Evolutionary conservation across 2,888 invertebrate genomes (phyloP).

Genomic region (Gryllus longicercus): DNA sequence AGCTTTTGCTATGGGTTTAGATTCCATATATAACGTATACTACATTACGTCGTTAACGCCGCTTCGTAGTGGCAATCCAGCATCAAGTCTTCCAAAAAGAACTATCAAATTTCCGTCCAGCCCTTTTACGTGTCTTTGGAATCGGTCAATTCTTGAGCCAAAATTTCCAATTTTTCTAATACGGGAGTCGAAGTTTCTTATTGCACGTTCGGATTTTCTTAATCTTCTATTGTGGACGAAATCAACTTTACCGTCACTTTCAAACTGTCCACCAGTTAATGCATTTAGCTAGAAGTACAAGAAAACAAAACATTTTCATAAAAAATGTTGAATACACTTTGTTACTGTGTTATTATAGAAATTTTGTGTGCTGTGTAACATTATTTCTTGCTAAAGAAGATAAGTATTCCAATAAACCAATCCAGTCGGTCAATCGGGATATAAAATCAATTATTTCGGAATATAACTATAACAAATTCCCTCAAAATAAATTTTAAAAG

Average conservation of each 20-base stretch:
- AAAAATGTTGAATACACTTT: no score
- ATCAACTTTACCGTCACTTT: background rate
- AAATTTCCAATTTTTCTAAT: conserved; percentile 5
- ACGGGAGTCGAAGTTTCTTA: background rate
- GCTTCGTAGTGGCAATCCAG: background rate
- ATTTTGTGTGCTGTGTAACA: no score
- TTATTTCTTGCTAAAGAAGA: no score
- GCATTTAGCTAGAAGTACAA: background rate
- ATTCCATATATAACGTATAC: no score
- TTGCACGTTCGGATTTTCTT: background rate
- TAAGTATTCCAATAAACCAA: no score
- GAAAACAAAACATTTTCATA: no score
- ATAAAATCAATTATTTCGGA: no score
- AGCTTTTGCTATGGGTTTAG: no score
- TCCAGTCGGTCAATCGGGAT: no score
- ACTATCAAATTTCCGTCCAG: background rate
- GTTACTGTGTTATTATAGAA: no score
- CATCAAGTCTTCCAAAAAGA: background rate
- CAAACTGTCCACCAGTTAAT: conserved; percentile 3
- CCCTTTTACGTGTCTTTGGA: background rate
- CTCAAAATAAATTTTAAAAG: no score
- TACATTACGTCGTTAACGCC: background rate
- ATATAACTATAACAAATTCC: no score
- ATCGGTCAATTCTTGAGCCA: background rate
- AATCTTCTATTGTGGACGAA: background rate